A percentile compares a stretch with the other conserved stretches of the same genome.
These are phyloP conservation scores for Stichodactyla mertensii DNA, from an alignment of 64 coral and sea anemone genomes.

Conservation along the genomic window DNA sequence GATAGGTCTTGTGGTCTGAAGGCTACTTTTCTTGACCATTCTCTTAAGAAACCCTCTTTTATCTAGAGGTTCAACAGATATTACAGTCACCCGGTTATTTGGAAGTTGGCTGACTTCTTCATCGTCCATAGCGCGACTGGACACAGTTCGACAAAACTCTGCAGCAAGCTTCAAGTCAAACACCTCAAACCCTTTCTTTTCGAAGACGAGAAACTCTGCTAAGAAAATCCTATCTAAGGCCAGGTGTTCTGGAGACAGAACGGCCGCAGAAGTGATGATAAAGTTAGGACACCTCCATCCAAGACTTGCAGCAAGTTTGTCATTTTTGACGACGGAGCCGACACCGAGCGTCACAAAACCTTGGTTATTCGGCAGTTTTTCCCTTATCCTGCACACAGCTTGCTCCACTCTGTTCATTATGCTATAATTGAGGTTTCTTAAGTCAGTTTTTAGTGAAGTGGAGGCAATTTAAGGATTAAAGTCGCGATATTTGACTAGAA, in stretches of 20 bases:
- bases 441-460: background rate
- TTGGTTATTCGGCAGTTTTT: slow-evolving; percentile 71
- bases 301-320: slow-evolving; percentile 44
- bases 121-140: slow-evolving; percentile 26
- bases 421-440: background rate
- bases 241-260: slow-evolving; percentile 54
- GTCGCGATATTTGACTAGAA: background rate
- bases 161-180: slow-evolving; percentile 69
- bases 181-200: slow-evolving; percentile 72
- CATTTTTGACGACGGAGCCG: slow-evolving; percentile 62
- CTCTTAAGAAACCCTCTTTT: slow-evolving; percentile 87
- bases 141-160: slow-evolving; percentile 55
- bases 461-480: background rate
- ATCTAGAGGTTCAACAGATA: slow-evolving; percentile 72
- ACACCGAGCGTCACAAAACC: slow-evolving; percentile 67
- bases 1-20: slow-evolving; percentile 75
- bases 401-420: slow-evolving; percentile 76
- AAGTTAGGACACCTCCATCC: slow-evolving; percentile 78
- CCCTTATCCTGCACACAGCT: slow-evolving; percentile 73
- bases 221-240: slow-evolving; percentile 58
- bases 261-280: slow-evolving; percentile 62
- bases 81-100: slow-evolving; percentile 33
- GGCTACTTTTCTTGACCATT: slow-evolving; percentile 83
- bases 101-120: slow-evolving; percentile 2
- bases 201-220: slow-evolving; percentile 66